Conservation (phyloP, 2,113 vertebrate species). For the Vimba vimba region DNA sequence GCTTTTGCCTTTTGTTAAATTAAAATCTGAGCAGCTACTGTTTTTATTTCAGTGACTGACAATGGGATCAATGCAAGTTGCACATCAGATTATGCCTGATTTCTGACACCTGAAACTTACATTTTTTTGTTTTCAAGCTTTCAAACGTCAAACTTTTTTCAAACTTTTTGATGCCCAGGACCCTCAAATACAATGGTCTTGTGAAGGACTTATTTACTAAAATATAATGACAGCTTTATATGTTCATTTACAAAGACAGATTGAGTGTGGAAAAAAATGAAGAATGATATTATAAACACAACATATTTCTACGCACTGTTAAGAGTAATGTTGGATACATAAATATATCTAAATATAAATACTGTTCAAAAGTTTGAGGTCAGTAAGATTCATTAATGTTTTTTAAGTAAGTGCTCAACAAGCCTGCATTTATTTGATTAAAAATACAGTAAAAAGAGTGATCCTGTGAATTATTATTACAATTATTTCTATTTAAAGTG, state of each 20-base stretch:
- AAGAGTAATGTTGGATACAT: background rate
- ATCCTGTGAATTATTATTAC: background rate
- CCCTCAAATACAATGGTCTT: background rate
- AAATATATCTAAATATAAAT: background rate
- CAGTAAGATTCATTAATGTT: too few relatives aligned
- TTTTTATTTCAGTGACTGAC: slow-evolving; percentile 46
- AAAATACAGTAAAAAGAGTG: background rate
- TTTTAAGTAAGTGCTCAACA: too few relatives aligned
- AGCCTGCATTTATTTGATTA: too few relatives aligned
- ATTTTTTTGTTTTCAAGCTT: too few relatives aligned
- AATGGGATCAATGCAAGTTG: slow-evolving; percentile 41
- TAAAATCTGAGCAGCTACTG: slow-evolving; percentile 45
- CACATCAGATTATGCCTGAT: slow-evolving; percentile 20
- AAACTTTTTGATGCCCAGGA: too few relatives aligned
- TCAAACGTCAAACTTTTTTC: too few relatives aligned
- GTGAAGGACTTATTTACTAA: background rate
- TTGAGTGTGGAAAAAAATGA: background rate
- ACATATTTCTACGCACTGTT: background rate
- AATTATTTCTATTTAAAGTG: background rate
- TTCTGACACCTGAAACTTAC: slow-evolving; percentile 2
- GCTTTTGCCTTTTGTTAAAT: background rate
- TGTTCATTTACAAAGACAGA: background rate
- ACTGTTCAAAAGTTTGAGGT: background rate
- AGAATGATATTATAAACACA: background rate
- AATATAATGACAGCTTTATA: background rate